Evolutionary conservation across 1,140 invertebrate species (phyloP).

Genomic region (Elymnias hypermnestra): DNA sequence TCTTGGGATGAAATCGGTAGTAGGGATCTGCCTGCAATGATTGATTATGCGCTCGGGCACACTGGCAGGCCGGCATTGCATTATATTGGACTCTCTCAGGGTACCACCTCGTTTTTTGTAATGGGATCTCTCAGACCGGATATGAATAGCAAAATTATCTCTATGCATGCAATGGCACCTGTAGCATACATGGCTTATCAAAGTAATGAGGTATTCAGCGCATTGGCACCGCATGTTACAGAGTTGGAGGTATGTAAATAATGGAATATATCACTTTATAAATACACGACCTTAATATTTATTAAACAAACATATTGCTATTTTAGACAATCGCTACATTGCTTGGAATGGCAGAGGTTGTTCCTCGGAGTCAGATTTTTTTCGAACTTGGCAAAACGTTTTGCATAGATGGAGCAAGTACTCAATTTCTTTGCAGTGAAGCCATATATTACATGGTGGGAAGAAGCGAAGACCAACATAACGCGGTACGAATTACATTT

Average conservation of each 20-base stretch:
- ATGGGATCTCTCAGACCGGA: constrained; percentile 78
- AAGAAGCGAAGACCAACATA: constrained; percentile 27
- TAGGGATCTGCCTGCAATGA: constrained; percentile 85
- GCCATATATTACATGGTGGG: constrained; percentile 78
- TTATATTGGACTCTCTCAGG: constrained; percentile 84
- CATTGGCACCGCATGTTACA: neutral
- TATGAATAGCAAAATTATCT: constrained; percentile 81
- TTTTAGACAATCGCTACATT: neutral
- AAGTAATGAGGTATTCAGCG: no score
- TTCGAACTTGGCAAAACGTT: constrained; percentile 60
- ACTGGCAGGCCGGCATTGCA: constrained; percentile 79
- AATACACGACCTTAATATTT: no score
- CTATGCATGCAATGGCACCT: constrained; percentile 82
- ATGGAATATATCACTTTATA: no score
- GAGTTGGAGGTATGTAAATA: neutral
- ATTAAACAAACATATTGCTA: no score
- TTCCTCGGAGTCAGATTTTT: constrained; percentile 66
- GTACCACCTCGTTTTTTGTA: constrained; percentile 81
- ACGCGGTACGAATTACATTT: constrained; percentile 25
- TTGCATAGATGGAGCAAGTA: constrained; percentile 70
- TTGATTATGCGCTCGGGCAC: constrained; percentile 81
- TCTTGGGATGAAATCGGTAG: constrained; percentile 88
- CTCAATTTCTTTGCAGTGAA: constrained; percentile 77
- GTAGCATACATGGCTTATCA: constrained; percentile 80
- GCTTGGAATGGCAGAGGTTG: constrained; percentile 62